A percentile compares a stretch with the other conserved stretches of the same genome.
These are phyloP conservation scores for Cheilosia urbana DNA, from an alignment of 2,888 invertebrate species.

Conservation along the genomic window DNA sequence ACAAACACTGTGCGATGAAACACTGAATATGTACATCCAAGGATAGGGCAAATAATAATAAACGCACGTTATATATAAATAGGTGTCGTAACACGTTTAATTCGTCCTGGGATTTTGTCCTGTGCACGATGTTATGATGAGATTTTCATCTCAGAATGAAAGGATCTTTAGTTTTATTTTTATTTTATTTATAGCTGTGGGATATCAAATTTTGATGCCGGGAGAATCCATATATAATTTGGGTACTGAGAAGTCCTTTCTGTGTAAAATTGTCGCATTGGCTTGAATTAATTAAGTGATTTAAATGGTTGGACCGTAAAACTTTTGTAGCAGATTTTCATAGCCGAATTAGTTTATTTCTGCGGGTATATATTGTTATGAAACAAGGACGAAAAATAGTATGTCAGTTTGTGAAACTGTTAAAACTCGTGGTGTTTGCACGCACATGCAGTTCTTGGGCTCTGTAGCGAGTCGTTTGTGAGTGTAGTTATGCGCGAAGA, in stretches of 20 bases:
- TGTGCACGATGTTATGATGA: neutral
- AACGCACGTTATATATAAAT: constrained; percentile 41
- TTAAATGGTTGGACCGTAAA: constrained; percentile 15
- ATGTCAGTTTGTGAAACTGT: no score
- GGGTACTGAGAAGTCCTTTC: neutral
- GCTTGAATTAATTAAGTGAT: constrained; percentile 30
- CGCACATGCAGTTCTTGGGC: no score
- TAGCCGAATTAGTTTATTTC: constrained; percentile 21
- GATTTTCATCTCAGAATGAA: neutral
- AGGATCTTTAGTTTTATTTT: constrained; percentile 18
- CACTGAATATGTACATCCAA: neutral
- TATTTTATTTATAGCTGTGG: neutral
- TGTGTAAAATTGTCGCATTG: neutral
- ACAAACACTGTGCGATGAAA: neutral
- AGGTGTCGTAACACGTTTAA: constrained; percentile 44
- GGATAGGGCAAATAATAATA: constrained; percentile 32
- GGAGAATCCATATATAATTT: constrained; percentile 3
- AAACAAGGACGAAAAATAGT: no score
- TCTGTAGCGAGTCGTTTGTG: no score
- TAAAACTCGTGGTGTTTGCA: no score
- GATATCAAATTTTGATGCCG: neutral
- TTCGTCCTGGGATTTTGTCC: constrained; percentile 38
- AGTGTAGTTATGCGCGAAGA: no score
- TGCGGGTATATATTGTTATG: neutral
- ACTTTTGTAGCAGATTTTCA: neutral